phyloP scores from a whole-genome alignment of 2,113 vertebrate species.

The Trematocara unimaculatum region DNA sequence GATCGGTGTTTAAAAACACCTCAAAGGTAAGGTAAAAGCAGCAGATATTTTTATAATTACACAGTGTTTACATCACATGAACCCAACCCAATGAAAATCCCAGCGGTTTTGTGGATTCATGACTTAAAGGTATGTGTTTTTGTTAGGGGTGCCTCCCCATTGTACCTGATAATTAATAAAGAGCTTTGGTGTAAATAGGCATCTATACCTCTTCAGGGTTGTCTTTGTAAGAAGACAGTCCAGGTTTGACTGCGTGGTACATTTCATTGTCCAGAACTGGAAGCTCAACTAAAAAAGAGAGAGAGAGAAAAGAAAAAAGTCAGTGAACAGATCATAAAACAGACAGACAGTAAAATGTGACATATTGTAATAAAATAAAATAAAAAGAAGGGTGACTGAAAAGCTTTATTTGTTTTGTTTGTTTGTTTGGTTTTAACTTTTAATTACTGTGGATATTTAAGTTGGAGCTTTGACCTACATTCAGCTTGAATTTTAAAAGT shows the following conservation, averaged over 20 bases:
- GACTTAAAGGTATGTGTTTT: background rate
- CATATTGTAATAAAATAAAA: background rate
- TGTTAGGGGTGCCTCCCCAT: background rate
- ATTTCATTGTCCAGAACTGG: slow-evolving; percentile 90
- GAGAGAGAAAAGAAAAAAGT: slow-evolving; percentile 8
- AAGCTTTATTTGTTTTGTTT: background rate
- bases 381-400: background rate
- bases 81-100: slow-evolving; percentile 40
- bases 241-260: slow-evolving; percentile 94
- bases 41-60: slow-evolving; percentile 38
- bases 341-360: background rate
- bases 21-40: background rate
- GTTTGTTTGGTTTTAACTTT: background rate
- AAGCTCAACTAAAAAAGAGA: slow-evolving; percentile 71
- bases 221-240: slow-evolving; percentile 91
- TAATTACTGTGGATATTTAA: background rate
- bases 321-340: background rate
- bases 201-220: slow-evolving; percentile 83
- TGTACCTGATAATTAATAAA: slow-evolving; percentile 26
- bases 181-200: background rate
- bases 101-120: slow-evolving; percentile 16
- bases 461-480: slow-evolving; percentile 13
- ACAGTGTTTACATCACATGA: slow-evolving; percentile 33
- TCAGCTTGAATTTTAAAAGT: background rate
- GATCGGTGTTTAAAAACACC: background rate